These are phyloP conservation scores for Heliconius charithonia DNA, from an alignment of 2,888 invertebrate genomes.

Conservation along the genomic window DNA sequence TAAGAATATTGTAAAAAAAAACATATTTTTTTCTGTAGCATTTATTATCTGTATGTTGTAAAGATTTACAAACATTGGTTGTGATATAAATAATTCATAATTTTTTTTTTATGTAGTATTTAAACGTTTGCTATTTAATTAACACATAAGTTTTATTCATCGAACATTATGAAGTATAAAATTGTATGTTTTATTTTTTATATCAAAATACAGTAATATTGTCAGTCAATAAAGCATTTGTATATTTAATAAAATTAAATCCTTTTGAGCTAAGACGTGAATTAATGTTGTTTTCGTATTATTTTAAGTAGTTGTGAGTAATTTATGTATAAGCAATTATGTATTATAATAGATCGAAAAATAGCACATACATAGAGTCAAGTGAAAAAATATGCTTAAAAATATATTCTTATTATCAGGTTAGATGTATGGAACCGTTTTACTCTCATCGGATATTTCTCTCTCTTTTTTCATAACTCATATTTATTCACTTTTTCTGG, in stretches of 20 bases:
- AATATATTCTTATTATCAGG: background rate
- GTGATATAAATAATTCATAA: constrained; percentile 39
- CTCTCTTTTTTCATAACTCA: too few species aligned
- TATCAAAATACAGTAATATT: background rate
- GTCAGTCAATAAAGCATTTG: background rate
- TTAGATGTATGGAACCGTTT: background rate
- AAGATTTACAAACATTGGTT: constrained; percentile 40
- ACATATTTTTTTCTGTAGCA: background rate
- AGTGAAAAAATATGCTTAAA: background rate
- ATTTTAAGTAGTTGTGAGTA: background rate
- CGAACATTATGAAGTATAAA: background rate
- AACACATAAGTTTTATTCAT: constrained; percentile 7
- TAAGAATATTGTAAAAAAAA: too few species aligned
- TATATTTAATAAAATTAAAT: background rate
- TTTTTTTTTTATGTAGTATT: constrained; percentile 23
- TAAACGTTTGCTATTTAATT: background rate
- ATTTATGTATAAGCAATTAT: background rate
- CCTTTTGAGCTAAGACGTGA: background rate
- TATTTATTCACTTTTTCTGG: background rate
- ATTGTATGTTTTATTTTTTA: background rate
- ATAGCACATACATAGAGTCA: background rate
- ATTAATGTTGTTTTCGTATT: background rate
- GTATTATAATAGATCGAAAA: background rate
- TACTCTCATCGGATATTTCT: background rate
- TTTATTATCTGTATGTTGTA: background rate